Percentiles rank a stretch among this genome's conserved stretches.
Conservation (phyloP, 2,888 invertebrate genomes). For the Cephus nigrinus region DNA sequence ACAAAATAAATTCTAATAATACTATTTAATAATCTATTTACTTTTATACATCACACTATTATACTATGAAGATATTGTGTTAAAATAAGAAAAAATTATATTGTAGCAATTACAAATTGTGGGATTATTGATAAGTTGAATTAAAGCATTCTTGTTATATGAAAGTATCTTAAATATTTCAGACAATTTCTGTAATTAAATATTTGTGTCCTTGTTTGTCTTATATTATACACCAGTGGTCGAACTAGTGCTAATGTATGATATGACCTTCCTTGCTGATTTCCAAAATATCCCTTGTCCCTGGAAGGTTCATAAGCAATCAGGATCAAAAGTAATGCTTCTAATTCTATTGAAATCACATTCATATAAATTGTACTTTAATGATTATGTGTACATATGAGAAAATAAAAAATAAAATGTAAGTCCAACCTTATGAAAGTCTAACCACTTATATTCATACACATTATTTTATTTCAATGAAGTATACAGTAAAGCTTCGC, state of each 20-base stretch:
- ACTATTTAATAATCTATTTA: neutral
- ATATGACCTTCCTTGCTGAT: conserved; percentile 39
- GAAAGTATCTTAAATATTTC: conserved; percentile 18
- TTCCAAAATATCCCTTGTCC: conserved; percentile 37
- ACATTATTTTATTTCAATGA: neutral
- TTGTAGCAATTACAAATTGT: neutral
- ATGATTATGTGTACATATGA: neutral
- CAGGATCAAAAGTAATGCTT: neutral
- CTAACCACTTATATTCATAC: too few species aligned
- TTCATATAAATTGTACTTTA: neutral
- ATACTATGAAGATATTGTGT: neutral
- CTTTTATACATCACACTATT: neutral
- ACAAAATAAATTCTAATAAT: neutral
- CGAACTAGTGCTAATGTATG: conserved; percentile 41
- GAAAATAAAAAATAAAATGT: neutral
- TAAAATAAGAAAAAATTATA: neutral
- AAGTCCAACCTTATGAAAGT: neutral
- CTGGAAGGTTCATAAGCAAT: conserved; percentile 35
- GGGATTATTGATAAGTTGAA: neutral
- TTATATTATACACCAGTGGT: conserved; percentile 9
- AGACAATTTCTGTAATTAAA: neutral
- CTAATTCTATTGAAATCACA: neutral
- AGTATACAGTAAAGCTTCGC: neutral
- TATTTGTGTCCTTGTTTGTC: neutral
- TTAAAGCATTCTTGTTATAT: neutral